Evolutionary conservation across 2,113 vertebrate species (phyloP), one percentile per base, ranked within the genome.

Genomic region (Cepphus grylle): DNA sequence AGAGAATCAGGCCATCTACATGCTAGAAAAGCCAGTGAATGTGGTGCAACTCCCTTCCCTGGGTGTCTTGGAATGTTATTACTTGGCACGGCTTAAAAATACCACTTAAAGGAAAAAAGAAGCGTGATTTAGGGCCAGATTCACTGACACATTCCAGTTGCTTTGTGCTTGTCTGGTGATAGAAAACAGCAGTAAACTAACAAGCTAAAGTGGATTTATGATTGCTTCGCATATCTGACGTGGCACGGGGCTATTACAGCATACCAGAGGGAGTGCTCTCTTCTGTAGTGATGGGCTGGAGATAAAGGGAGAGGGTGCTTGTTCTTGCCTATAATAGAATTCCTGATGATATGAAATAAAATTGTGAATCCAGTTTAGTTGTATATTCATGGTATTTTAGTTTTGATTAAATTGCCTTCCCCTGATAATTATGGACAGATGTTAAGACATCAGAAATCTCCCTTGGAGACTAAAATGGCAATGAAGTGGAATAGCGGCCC

Each of bases 121-220:
- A 89, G 20, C 58, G 61, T 92, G 91, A 95, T 95, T 97, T 95
- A 94, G 91, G 78, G 71, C 93, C 84, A 89, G 78, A 94, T 95
- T 95, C 91, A 66, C 94, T 96, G 95, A 94, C 93, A 95, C 70
- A 89, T 96, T 97, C 96, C 95, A 95, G 83, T 94, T 94, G 58
- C 89, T 95, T 94, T 96, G 88, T 89, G 91, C 94, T 97, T 95
- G 91, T 93, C 94, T 97, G 83, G 83, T 95, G 94, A 97, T 94
- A 91, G 83, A 94, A 96, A 95, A 80, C 93, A 97, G 93, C 96
- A 96, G 94, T 96, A 97, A 96, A 94, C 91, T 91, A 94, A 95
- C 94, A 95, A 91, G 89, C 94, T 96, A 53, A 85, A 95, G 94
- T 86, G 88, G 91, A 95, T 97, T 95, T 97, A 95, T 97, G 94